Conservation (phyloP, 2,113 vertebrate species). For the Lepus europaeus region DNA sequence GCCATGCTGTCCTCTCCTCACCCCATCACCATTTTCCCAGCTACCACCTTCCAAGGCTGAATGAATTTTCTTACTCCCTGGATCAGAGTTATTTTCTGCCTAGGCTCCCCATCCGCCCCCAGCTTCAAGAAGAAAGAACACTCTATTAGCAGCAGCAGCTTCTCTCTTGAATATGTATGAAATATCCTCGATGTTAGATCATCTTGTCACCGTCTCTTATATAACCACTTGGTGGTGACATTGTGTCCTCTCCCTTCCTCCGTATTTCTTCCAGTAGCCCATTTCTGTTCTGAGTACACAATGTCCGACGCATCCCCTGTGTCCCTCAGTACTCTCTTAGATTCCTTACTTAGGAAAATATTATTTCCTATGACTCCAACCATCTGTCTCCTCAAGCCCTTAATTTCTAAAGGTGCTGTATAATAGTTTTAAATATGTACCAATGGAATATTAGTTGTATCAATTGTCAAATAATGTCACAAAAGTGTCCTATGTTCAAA, state of each 20-base stretch:
- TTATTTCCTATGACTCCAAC: not conserved
- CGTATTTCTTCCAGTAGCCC: not conserved
- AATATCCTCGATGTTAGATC: conserved; percentile 43
- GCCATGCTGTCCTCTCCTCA: rapidly evolving
- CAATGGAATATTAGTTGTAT: conserved; percentile 17
- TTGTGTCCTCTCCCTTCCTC: not conserved
- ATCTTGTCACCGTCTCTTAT: conserved; percentile 54
- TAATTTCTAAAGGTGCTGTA: not conserved
- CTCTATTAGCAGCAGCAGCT: conserved; percentile 45
- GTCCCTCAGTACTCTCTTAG: not conserved
- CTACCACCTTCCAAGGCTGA: not conserved
- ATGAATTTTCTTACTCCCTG: conserved; percentile 42
- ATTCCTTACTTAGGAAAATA: not conserved
- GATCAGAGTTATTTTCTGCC: conserved; percentile 61
- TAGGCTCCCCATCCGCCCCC: not conserved
- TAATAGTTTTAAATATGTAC: not conserved
- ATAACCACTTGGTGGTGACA: conserved; percentile 34
- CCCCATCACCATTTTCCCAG: not conserved
- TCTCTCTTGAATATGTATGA: conserved; percentile 69
- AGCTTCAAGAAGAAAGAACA: conserved; percentile 51
- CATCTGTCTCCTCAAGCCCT: not conserved
- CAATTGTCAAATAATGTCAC: not conserved
- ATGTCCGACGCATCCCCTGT: not conserved
- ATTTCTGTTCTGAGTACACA: conserved; percentile 37
- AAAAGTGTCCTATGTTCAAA: not conserved